Conservation (phyloP, 1,140 invertebrate species). For the Heliconius hermathena region DNA sequence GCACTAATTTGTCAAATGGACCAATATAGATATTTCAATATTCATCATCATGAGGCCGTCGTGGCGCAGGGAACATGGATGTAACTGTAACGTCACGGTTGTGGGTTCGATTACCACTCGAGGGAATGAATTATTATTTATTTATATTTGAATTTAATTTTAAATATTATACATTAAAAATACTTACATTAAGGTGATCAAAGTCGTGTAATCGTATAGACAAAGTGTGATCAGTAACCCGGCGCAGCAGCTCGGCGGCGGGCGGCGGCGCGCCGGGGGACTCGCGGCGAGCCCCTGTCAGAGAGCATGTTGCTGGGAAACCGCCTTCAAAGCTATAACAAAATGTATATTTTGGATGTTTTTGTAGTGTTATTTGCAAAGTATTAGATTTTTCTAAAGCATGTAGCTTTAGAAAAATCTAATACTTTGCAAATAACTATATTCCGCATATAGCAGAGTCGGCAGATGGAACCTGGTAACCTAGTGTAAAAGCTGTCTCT, state of each 20-base stretch:
- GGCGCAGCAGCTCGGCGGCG: conserved; percentile 54
- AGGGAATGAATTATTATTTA: too few relatives aligned
- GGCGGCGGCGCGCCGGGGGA: conserved; percentile 55
- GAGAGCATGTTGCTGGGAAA: conserved; percentile 45
- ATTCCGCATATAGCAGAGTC: not conserved
- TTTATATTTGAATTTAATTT: not conserved
- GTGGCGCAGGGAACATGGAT: too few relatives aligned
- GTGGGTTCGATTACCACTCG: too few relatives aligned
- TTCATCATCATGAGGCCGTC: too few relatives aligned
- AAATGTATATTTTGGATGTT: not conserved
- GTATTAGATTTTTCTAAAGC: not conserved
- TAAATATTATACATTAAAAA: not conserved
- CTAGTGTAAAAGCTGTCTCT: not conserved
- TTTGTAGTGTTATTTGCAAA: too few relatives aligned
- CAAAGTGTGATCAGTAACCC: conserved; percentile 82
- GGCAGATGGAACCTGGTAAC: not conserved
- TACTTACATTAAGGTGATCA: conserved; percentile 83
- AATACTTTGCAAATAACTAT: too few relatives aligned
- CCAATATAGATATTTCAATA: too few relatives aligned
- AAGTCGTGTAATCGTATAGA: conserved; percentile 85
- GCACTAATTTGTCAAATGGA: too few relatives aligned
- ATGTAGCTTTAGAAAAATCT: too few relatives aligned
- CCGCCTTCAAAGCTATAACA: conserved; percentile 69
- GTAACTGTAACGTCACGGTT: too few relatives aligned
- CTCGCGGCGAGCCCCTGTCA: conserved; percentile 27